Evolutionary conservation across 1,140 invertebrate species (phyloP), one percentile per base, ranked within the genome.

Genomic region (Homarus americanus): DNA sequence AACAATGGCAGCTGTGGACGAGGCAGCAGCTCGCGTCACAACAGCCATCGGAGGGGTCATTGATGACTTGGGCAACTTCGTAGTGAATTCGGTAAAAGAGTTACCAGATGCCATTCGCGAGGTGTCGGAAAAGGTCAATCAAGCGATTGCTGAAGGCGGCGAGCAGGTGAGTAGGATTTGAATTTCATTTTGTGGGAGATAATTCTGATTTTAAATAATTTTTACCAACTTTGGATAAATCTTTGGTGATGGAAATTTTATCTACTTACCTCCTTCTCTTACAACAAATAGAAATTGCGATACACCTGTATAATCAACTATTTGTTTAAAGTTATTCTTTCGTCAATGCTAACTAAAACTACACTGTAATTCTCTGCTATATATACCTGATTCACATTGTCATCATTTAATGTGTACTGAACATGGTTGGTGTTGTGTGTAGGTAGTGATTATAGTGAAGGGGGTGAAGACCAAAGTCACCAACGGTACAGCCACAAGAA

Each of bases 371-470:
- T 24, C 12, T 24, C 53, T 63, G 53, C 12, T 63, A 15, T 12
- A 15, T 24, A 10, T 24, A 63, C 53, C 53, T 63, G 53, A 24
- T 63, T 10, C 10, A 63, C 53, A 15, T 63, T 24, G 10, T 24
- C 24, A 63, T 24, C 53, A 63, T 63, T 63, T 24, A 63, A 15
- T 63, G 10, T 24, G 24, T 24, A 15, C 10, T 63, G 24, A 15
- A 24, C 24, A 63, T 63, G 24, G 24, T 34, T 36, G 72, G 3
- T 34, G 2, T 34, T 28, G 72, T 63, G 28, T 7, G 40, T 66
- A 85, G 82, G 82, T 85, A 17, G 82, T 73, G 66, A 85, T 85
- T 17, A 40, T 85, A 28, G 82, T 85, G 82, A 85, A 85, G 66
- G 66, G 82, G 3, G 10, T 85, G 66, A 72, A 66, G 63, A 72